These are phyloP conservation scores for Sclerodermus sp. DNA, from an alignment of 2,888 invertebrate genomes.

Conservation along the genomic window DNA sequence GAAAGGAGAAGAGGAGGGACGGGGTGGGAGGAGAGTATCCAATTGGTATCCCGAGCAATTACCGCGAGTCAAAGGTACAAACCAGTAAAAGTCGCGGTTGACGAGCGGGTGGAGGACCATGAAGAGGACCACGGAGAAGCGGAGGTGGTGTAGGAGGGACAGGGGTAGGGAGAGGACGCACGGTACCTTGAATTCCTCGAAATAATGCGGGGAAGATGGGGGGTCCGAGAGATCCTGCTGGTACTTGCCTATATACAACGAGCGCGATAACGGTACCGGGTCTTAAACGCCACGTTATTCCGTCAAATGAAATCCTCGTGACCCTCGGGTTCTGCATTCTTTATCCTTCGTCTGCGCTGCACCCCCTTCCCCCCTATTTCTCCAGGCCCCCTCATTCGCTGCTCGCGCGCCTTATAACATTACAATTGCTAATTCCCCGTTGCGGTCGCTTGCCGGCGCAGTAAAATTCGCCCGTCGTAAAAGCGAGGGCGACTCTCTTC, in stretches of 20 bases:
- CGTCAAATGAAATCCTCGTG: constrained; percentile 55
- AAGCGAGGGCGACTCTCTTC: constrained; percentile 44
- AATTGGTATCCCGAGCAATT: too few relatives aligned
- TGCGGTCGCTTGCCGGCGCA: constrained; percentile 42
- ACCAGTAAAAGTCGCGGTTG: too few relatives aligned
- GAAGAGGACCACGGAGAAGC: too few relatives aligned
- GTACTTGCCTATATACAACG: constrained; percentile 35
- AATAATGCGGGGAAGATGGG: constrained; percentile 31
- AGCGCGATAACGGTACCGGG: constrained; percentile 52
- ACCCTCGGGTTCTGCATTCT: constrained; percentile 41
- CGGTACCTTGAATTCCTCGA: constrained; percentile 29
- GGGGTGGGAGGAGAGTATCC: neutral
- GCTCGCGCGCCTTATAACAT: constrained; percentile 48
- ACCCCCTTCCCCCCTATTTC: constrained; percentile 7
- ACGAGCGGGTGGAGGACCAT: too few relatives aligned
- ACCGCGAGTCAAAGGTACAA: too few relatives aligned
- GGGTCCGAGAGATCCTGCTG: constrained; percentile 32
- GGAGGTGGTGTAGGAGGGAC: too few relatives aligned
- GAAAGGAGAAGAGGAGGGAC: constrained; percentile 2
- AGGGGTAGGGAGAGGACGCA: neutral
- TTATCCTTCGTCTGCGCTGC: constrained; percentile 30
- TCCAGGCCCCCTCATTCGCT: constrained; percentile 20
- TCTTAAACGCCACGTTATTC: constrained; percentile 55
- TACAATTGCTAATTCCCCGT: constrained; percentile 55
- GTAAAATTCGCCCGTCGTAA: constrained; percentile 52